These are phyloP conservation scores for Xanthorhoe designata DNA, from an alignment of 2,888 invertebrate genomes.

Conservation along the genomic window DNA sequence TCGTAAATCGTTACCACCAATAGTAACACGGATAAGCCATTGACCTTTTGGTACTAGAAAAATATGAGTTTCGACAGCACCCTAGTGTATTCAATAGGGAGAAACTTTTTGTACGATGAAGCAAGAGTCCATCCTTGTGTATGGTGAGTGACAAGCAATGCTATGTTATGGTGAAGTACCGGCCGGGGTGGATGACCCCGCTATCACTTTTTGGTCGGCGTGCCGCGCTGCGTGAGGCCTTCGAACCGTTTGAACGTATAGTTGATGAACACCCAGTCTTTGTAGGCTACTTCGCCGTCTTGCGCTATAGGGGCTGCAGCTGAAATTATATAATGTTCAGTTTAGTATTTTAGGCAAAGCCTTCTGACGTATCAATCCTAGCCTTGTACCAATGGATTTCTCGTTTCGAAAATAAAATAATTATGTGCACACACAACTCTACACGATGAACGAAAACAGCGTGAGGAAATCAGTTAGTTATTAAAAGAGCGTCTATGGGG, in stretches of 20 bases:
- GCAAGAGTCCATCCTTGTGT: background rate
- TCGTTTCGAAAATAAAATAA: no score
- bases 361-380: no score
- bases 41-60: background rate
- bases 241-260: slow-evolving; percentile 99
- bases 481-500: no score
- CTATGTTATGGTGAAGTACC: background rate
- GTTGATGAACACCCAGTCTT: slow-evolving; percentile 99
- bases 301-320: slow-evolving; percentile 95
- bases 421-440: no score
- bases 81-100: background rate
- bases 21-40: background rate
- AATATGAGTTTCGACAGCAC: background rate
- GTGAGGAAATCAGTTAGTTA: no score
- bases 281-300: slow-evolving; percentile 96
- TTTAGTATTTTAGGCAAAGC: background rate
- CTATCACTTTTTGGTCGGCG: slow-evolving; percentile 90
- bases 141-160: background rate
- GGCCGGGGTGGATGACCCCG: background rate
- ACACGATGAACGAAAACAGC: no score
- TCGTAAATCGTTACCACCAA: background rate
- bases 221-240: slow-evolving; percentile 96
- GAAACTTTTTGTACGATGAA: background rate
- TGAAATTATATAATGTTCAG: slow-evolving; percentile 56
- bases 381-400: no score